phyloP scores from a whole-genome alignment of 2,113 vertebrate species.

The Pedionomus torquatus region DNA sequence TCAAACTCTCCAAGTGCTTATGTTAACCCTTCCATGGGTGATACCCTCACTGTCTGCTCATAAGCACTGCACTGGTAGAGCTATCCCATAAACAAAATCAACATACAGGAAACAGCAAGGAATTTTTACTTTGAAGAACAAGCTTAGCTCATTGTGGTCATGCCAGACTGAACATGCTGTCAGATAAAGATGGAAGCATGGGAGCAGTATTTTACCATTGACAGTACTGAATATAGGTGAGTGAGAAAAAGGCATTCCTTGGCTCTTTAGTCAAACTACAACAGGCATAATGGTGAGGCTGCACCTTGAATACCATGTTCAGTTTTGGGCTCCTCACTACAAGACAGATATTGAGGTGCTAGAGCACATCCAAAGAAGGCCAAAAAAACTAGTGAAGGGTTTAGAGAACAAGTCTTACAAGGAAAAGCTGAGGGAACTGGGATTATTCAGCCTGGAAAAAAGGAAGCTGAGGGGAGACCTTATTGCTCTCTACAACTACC shows the following conservation, averaged over 20 bases:
- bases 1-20: neutral
- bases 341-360: neutral
- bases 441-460: neutral
- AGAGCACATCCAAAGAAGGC: fast-evolving
- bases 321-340: neutral
- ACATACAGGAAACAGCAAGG: neutral
- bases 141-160: neutral
- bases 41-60: neutral
- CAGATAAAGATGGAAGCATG: neutral
- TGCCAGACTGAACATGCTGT: neutral
- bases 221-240: neutral
- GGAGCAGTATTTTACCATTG: neutral
- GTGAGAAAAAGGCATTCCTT: neutral
- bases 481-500: neutral
- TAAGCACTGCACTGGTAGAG: neutral
- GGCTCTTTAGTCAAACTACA: neutral
- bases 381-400: neutral
- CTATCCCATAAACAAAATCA: neutral
- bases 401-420: neutral
- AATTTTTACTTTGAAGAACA: neutral
- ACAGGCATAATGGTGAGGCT: neutral
- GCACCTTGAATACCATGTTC: fast-evolving
- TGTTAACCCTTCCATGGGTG: neutral
- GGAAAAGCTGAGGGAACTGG: neutral
- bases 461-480: neutral